Conservation (phyloP, 2,797 vertebrate genomes). For the Microctenopoma steveboyesi region DNA sequence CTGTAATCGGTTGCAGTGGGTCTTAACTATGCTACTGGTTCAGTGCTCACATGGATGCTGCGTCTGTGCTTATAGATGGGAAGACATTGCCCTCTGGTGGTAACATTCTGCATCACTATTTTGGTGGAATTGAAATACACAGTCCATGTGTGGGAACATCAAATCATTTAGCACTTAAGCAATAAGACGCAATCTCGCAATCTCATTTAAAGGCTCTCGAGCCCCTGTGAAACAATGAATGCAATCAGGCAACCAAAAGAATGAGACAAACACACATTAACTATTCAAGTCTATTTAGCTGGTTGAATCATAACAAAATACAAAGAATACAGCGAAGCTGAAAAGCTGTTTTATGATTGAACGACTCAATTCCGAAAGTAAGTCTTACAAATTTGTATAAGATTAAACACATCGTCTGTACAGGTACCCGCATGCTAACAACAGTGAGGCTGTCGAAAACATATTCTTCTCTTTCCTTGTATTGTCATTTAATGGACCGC, state of each 20-base stretch:
- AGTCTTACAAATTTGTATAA: conserved; percentile 5
- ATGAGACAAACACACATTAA: conserved; percentile 19
- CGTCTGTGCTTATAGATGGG: conserved; percentile 31
- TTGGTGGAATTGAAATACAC: conserved; percentile 2
- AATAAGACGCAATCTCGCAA: conserved; percentile 22
- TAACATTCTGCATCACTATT: conserved; percentile 25
- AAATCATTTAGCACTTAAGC: conserved; percentile 30
- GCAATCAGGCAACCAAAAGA: conserved; percentile 1
- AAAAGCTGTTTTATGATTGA: conserved; percentile 1
- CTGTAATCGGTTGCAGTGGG: conserved; percentile 7
- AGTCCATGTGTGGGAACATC: conserved; percentile 5
- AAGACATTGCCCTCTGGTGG: conserved; percentile 77
- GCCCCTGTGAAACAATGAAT: conserved; percentile 25
- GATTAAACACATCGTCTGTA: conserved; percentile 4
- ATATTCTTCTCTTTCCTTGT: conserved; percentile 38
- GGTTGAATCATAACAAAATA: conserved; percentile 20
- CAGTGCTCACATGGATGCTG: not conserved
- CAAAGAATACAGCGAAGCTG: not conserved
- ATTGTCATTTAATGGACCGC: conserved; percentile 43
- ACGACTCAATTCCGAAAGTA: conserved; percentile 2
- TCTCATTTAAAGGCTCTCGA: conserved; percentile 19
- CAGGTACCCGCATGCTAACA: conserved; percentile 15
- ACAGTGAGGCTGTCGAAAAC: conserved; percentile 22
- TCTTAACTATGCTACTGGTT: not conserved
- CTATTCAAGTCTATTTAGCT: conserved; percentile 17